These are phyloP conservation scores for Drosophila elegans DNA, from an alignment of 1,140 invertebrate species.

Conservation along the genomic window DNA sequence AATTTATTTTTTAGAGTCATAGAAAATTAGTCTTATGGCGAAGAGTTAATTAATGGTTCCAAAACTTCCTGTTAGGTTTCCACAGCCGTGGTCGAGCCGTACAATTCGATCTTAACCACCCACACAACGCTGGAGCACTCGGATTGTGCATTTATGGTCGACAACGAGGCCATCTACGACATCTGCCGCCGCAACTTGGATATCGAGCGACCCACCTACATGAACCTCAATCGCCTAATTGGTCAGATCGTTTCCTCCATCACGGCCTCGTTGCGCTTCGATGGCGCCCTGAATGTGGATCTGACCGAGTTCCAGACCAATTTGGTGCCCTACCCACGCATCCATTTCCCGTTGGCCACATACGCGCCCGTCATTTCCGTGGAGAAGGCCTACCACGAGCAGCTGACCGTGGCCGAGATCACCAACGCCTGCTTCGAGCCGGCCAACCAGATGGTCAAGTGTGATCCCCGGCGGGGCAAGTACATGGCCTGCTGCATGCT, in stretches of 20 bases:
- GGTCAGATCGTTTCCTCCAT: slow-evolving; percentile 95
- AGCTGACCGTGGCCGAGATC: slow-evolving; percentile 93
- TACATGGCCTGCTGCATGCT: slow-evolving; percentile 96
- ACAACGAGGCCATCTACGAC: slow-evolving; percentile 95
- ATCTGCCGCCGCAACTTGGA: slow-evolving; percentile 95
- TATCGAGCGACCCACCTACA: slow-evolving; percentile 93
- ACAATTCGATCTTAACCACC: slow-evolving; percentile 93
- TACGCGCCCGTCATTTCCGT: slow-evolving; percentile 94
- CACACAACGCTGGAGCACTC: slow-evolving; percentile 94
- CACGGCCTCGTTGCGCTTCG: slow-evolving; percentile 94
- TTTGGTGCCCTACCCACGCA: slow-evolving; percentile 93
- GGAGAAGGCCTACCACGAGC: slow-evolving; percentile 94
- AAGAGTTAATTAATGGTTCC: background rate
- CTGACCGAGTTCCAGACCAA: slow-evolving; percentile 96
- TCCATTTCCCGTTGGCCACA: slow-evolving; percentile 93
- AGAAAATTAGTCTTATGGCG: background rate
- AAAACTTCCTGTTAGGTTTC: slow-evolving; percentile 87
- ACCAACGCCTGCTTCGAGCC: slow-evolving; percentile 96
- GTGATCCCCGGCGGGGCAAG: slow-evolving; percentile 94
- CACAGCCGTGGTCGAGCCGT: slow-evolving; percentile 96
- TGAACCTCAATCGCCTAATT: slow-evolving; percentile 92
- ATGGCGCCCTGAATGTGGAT: slow-evolving; percentile 95
- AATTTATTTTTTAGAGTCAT: background rate
- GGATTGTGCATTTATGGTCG: slow-evolving; percentile 96
- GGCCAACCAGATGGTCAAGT: slow-evolving; percentile 96